phyloP scores from a whole-genome alignment of 2,888 invertebrate genomes.

The Alsophila aescularia region DNA sequence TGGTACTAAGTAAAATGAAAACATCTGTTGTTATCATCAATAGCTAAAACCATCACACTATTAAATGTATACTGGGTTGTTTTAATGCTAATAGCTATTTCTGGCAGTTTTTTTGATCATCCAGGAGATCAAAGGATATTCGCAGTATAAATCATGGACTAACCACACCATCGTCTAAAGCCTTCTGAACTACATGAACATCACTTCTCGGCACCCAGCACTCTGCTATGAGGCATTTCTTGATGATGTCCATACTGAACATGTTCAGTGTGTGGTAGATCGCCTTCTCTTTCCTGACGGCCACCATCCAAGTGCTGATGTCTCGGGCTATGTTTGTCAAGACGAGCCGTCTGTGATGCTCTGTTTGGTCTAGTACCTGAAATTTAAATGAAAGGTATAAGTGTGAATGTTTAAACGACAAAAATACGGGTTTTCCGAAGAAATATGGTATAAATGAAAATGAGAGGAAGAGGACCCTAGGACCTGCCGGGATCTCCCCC shows the following conservation, averaged over 20 bases:
- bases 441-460: too few relatives aligned
- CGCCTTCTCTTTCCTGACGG: conserved; percentile 95
- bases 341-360: conserved; percentile 94
- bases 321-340: conserved; percentile 93
- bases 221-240: conserved; percentile 95
- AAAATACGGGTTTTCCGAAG: too few relatives aligned
- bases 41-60: too few relatives aligned
- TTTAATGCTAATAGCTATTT: too few relatives aligned
- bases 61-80: too few relatives aligned
- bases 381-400: too few relatives aligned
- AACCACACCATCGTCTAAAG: conserved; percentile 92
- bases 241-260: conserved; percentile 95
- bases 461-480: too few relatives aligned
- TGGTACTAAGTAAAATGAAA: too few relatives aligned
- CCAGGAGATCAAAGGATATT: too few relatives aligned
- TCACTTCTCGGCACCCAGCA: conserved; percentile 93
- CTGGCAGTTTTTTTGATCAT: too few relatives aligned
- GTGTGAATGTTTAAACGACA: background rate
- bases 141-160: conserved; percentile 51
- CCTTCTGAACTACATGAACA: conserved; percentile 89
- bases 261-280: conserved; percentile 97
- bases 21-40: too few relatives aligned
- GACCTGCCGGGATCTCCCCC: too few relatives aligned
- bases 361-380: conserved; percentile 93
- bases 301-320: conserved; percentile 94